A percentile compares a stretch with the other conserved stretches of the same genome.
phyloP scores from a whole-genome alignment of 2,113 vertebrate genomes.

The Gila orcuttii region DNA sequence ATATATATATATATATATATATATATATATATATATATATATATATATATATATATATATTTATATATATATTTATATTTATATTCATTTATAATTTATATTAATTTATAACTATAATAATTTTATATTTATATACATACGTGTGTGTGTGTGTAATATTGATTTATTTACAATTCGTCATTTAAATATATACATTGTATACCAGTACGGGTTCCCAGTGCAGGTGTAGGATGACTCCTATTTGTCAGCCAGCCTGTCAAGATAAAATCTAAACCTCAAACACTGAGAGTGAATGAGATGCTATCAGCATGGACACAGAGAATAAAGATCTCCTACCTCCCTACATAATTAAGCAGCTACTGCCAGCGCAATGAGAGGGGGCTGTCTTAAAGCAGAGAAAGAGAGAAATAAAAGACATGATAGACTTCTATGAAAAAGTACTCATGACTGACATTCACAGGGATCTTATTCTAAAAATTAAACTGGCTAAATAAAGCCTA shows the following conservation, averaged over 20 bases:
- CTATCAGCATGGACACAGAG: constrained; percentile 65
- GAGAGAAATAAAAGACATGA: constrained; percentile 29
- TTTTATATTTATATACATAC: too few relatives aligned
- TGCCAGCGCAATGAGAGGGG: constrained; percentile 50
- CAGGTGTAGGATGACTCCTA: constrained; percentile 32
- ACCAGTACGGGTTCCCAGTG: neutral
- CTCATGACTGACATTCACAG: constrained; percentile 3
- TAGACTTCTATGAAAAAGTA: constrained; percentile 13
- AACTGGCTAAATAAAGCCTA: constrained; percentile 34
- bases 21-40: too few relatives aligned
- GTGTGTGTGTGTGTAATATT: too few relatives aligned
- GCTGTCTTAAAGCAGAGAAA: constrained; percentile 28
- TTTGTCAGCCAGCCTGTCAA: constrained; percentile 39
- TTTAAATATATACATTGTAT: too few relatives aligned
- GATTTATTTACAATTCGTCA: too few relatives aligned
- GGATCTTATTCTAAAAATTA: constrained; percentile 7
- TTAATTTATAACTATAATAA: too few relatives aligned
- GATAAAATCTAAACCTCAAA: constrained; percentile 52
- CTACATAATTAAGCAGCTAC: constrained; percentile 75
- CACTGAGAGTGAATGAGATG: constrained; percentile 58
- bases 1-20: too few relatives aligned
- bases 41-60: too few relatives aligned
- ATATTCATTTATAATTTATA: too few relatives aligned
- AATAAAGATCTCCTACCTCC: constrained; percentile 66
- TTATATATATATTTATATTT: too few relatives aligned